Evolutionary conservation across 2,888 invertebrate species (phyloP).

Genomic region (Arge pagana): DNA sequence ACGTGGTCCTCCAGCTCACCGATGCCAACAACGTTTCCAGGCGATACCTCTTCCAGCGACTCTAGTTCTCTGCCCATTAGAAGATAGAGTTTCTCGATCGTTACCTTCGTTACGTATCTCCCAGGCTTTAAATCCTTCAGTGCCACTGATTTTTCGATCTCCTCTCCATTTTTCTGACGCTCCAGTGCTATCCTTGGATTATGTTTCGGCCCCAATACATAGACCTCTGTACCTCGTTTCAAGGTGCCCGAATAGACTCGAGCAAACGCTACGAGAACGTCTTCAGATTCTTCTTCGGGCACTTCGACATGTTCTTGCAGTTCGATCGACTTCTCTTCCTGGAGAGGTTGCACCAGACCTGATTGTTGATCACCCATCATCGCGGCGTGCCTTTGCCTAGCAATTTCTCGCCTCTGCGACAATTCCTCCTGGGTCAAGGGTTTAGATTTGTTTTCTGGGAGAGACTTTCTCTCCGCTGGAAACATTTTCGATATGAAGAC

Average conservation of each 20-base stretch:
- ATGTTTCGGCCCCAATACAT: conserved; percentile 86
- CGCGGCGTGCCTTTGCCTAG: conserved; percentile 69
- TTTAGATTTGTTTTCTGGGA: conserved; percentile 82
- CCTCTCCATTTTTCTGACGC: conserved; percentile 54
- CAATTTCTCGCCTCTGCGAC: conserved; percentile 68
- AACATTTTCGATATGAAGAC: conserved; percentile 90
- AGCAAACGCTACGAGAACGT: conserved; percentile 88
- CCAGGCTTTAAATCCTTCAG: conserved; percentile 67
- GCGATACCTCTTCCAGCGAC: conserved; percentile 75
- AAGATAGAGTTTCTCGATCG: conserved; percentile 79
- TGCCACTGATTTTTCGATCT: conserved; percentile 60
- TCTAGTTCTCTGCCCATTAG: conserved; percentile 93
- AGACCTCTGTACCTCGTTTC: conserved; percentile 75
- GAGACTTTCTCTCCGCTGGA: conserved; percentile 71
- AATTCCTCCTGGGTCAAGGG: conserved; percentile 78
- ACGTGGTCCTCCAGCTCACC: conserved; percentile 84
- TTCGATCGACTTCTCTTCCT: neutral
- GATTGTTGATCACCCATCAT: conserved; percentile 54
- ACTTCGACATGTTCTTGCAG: conserved; percentile 14
- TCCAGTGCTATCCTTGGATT: conserved; percentile 70
- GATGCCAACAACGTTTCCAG: conserved; percentile 91
- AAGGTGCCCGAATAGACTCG: conserved; percentile 90
- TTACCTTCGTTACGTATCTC: conserved; percentile 68
- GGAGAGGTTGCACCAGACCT: conserved; percentile 11
- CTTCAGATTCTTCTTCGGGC: conserved; percentile 55